A percentile compares a stretch with the other conserved stretches of the same genome.
phyloP scores from a whole-genome alignment of 2,888 invertebrate genomes.

The Lampropteryx suffumata region DNA sequence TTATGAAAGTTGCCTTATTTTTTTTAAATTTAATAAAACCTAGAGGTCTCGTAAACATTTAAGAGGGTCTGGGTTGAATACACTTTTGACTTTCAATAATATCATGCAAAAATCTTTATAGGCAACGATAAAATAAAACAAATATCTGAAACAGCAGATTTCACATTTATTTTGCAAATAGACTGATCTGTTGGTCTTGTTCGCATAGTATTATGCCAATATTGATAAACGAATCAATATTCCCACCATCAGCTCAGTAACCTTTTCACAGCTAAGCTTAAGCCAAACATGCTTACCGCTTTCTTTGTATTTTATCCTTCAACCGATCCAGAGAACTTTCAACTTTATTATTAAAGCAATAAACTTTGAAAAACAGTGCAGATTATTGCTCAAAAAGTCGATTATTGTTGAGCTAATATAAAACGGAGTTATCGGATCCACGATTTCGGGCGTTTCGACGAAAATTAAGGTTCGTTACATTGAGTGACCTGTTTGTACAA shows the following conservation, averaged over 20 bases:
- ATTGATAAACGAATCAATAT: constrained; percentile 68
- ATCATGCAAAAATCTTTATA: neutral
- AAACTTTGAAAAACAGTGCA: constrained; percentile 12
- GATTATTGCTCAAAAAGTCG: constrained; percentile 43
- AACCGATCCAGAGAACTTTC: constrained; percentile 25
- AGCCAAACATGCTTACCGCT: constrained; percentile 55
- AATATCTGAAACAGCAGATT: neutral
- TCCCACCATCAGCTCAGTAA: constrained; percentile 59
- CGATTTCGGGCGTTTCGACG: constrained; percentile 60
- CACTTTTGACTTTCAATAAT: constrained; percentile 3
- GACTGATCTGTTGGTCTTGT: constrained; percentile 12
- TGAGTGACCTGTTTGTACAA: constrained; percentile 53
- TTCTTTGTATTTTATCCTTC: constrained; percentile 53
- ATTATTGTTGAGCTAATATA: constrained; percentile 60
- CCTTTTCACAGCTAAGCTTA: constrained; percentile 57
- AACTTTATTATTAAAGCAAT: constrained; percentile 2
- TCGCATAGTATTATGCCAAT: constrained; percentile 54
- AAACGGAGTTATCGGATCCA: constrained; percentile 65
- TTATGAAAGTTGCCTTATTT: constrained; percentile 25
- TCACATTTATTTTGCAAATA: constrained; percentile 3
- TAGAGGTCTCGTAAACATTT: neutral
- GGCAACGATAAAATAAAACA: no score
- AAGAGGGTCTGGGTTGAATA: constrained; percentile 8
- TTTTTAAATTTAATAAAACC: neutral
- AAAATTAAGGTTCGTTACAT: constrained; percentile 61